These are phyloP conservation scores for Ceyx margarethae DNA, from an alignment of 2,113 vertebrate species.

Conservation along the genomic window DNA sequence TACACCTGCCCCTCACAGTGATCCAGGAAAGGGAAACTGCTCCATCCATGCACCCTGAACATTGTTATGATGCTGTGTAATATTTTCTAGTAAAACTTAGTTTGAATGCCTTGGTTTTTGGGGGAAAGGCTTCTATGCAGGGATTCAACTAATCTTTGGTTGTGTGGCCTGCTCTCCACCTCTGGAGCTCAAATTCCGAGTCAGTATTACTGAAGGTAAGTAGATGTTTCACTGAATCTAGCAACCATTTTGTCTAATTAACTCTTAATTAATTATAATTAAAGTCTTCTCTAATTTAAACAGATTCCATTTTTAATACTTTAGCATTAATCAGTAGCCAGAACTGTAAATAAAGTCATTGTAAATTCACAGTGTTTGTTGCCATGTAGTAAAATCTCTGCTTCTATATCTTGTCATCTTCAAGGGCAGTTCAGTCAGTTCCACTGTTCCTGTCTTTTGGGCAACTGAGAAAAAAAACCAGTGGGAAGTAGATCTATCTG, in stretches of 20 bases:
- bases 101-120: background rate
- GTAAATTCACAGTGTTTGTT: background rate
- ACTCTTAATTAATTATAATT: background rate
- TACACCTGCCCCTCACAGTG: background rate
- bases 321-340: background rate
- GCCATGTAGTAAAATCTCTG: background rate
- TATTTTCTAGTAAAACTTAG: background rate
- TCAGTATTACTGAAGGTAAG: constrained; percentile 3
- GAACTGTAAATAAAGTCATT: background rate
- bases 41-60: background rate
- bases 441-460: background rate
- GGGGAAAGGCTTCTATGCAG: background rate
- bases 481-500: background rate
- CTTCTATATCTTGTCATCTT: fast-evolving
- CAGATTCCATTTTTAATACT: background rate
- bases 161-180: background rate
- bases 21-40: background rate
- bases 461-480: background rate
- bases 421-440: background rate
- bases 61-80: fast-evolving
- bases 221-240: background rate
- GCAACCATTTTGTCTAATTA: background rate
- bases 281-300: background rate
- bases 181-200: background rate
- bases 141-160: fast-evolving